Percentiles rank a stretch among this genome's conserved stretches.
These are phyloP conservation scores for Ypsolopha scabrella DNA, from an alignment of 2,888 invertebrate genomes.

Conservation along the genomic window DNA sequence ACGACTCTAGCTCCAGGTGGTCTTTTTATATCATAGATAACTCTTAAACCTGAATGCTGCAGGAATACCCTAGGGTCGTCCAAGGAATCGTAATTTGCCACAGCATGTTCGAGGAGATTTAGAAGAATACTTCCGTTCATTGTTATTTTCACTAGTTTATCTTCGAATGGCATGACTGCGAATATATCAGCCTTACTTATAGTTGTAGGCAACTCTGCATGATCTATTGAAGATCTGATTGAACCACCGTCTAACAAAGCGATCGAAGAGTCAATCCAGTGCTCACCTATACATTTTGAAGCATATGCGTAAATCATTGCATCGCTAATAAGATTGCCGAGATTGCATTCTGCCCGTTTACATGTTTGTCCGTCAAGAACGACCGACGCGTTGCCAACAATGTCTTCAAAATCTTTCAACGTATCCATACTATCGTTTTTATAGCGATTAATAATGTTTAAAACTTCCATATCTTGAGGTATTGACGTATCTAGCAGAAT, in stretches of 20 bases:
- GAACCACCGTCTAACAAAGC: slow-evolving; percentile 82
- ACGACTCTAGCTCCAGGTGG: slow-evolving; percentile 75
- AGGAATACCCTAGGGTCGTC: slow-evolving; percentile 79
- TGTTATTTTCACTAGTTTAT: slow-evolving; percentile 73
- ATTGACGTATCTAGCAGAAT: slow-evolving; percentile 77
- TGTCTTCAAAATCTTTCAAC: slow-evolving; percentile 58
- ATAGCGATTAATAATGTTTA: slow-evolving; percentile 72
- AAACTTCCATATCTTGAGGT: slow-evolving; percentile 74
- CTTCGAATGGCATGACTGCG: slow-evolving; percentile 81
- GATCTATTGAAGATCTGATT: slow-evolving; percentile 77
- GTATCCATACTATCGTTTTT: slow-evolving; percentile 62
- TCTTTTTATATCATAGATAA: slow-evolving; percentile 74
- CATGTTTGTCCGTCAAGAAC: slow-evolving; percentile 78
- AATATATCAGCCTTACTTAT: slow-evolving; percentile 81
- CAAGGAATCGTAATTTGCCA: slow-evolving; percentile 49
- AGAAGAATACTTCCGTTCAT: slow-evolving; percentile 76
- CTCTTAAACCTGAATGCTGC: slow-evolving; percentile 83
- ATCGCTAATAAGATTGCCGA: slow-evolving; percentile 87
- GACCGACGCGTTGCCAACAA: slow-evolving; percentile 78
- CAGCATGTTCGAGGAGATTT: slow-evolving; percentile 77
- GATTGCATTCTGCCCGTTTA: slow-evolving; percentile 80
- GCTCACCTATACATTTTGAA: slow-evolving; percentile 44
- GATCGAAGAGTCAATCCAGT: slow-evolving; percentile 86
- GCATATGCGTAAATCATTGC: slow-evolving; percentile 76
- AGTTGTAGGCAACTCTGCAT: slow-evolving; percentile 31